Percentiles rank a stretch among this genome's conserved stretches.
These are phyloP conservation scores for Poecile montanus DNA, from an alignment of 2,797 vertebrate genomes.

Conservation along the genomic window DNA sequence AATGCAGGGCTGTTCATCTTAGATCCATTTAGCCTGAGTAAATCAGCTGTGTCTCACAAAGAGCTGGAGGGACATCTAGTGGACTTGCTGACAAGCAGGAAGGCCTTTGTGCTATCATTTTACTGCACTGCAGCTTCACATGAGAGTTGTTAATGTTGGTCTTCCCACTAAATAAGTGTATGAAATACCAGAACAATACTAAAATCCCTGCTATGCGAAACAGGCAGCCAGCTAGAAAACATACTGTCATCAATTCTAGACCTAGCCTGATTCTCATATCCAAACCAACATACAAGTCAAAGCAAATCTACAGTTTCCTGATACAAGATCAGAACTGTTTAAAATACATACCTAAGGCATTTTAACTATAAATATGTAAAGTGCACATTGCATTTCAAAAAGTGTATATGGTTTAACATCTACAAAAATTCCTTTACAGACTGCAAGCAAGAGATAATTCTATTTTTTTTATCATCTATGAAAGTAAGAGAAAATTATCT, in stretches of 20 bases:
- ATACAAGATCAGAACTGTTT: background rate
- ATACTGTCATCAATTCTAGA: background rate
- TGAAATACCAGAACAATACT: background rate
- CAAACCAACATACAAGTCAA: background rate
- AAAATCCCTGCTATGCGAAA: background rate
- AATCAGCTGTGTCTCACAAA: background rate
- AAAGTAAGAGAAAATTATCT: background rate
- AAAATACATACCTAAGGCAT: conserved; percentile 18
- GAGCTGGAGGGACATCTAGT: conserved; percentile 68
- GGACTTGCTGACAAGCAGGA: background rate
- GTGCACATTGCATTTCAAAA: background rate
- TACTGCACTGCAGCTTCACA: background rate
- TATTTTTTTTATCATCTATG: background rate
- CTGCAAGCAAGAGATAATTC: background rate
- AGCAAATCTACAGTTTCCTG: background rate
- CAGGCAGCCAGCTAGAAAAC: background rate
- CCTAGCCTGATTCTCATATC: background rate
- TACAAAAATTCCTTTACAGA: background rate
- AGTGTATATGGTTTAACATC: background rate
- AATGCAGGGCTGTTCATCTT: background rate
- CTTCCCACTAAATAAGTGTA: background rate
- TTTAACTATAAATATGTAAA: conserved; percentile 1
- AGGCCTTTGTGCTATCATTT: background rate
- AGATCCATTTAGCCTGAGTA: background rate
- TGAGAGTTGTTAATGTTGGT: background rate